phyloP scores from a whole-genome alignment of 2,797 vertebrate genomes.

The Borostomias antarcticus region DNA sequence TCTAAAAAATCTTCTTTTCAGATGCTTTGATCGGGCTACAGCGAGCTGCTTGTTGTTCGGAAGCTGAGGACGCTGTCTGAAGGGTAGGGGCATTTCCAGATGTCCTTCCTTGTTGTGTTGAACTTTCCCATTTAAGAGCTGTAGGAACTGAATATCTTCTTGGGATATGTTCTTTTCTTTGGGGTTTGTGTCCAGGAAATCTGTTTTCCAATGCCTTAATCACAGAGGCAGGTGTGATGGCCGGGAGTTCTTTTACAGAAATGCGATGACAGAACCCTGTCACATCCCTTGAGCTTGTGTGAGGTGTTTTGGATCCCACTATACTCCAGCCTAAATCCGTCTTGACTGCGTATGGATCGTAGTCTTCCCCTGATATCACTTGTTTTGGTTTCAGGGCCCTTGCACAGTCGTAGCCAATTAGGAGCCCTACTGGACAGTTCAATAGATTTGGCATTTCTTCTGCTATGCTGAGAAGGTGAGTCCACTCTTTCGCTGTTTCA shows the following conservation, averaged over 20 bases:
- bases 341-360: conserved; percentile 28
- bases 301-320: conserved; percentile 9
- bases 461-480: conserved; percentile 17
- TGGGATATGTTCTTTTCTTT: conserved; percentile 25
- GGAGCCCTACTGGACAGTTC: conserved; percentile 22
- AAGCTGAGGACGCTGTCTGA: conserved; percentile 19
- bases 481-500: conserved; percentile 20
- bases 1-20: no score
- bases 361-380: conserved; percentile 20
- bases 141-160: conserved; percentile 28
- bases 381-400: conserved; percentile 32
- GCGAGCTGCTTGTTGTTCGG: conserved; percentile 27
- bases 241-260: conserved; percentile 21
- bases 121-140: conserved; percentile 8
- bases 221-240: conserved; percentile 10
- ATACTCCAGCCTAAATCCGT: conserved; percentile 26
- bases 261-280: conserved; percentile 12
- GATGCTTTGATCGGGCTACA: not conserved
- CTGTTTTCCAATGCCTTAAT: conserved; percentile 12
- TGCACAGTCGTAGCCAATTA: conserved; percentile 37
- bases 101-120: conserved; percentile 17
- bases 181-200: conserved; percentile 19
- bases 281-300: not conserved
- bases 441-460: conserved; percentile 27
- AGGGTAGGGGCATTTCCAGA: conserved; percentile 33